Base-by-base conservation (phyloP, 2,888 invertebrate genomes). In the Catocala sponsa region DNA sequence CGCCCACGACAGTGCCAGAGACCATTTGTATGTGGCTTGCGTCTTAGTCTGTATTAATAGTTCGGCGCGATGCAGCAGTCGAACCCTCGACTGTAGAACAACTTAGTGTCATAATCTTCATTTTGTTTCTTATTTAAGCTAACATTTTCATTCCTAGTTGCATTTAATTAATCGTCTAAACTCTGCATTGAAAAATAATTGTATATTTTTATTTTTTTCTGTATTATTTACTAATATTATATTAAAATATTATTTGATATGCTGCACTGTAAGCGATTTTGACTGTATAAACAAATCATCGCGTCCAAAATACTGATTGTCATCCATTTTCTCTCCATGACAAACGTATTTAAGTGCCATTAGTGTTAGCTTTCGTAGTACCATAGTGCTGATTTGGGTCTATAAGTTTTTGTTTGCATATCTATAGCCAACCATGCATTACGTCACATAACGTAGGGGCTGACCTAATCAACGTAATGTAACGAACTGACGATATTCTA, bases 331-430 rank as follows among this genome's bases (percentile, higher is more conserved):
- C 35, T 38, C 35, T 68, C 54, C 66, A 55, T 64, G 71, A 74
- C 72, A 76, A 54, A 68, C 72, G 63, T 76, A 72, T 72, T 66
- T 81, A 84, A 82, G 90, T 90, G 90, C 90, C 90, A 90, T 90
- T 88, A 87, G 85, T 78, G 70, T 77, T 83, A 82, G 77, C 59
- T 70, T 64, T 74, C 35, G 66, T 68, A 72, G 59, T 72, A 73
- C 58, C 55, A 57, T 75, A 79, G 70, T 68, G 67, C 76, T 78
- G 79, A 74, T 79, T 74, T 76, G 68, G 75, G 76, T 73, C 75
- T 59, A 61, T 70, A 69, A 63, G 67, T 69, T 72, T 68, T 63
- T 68, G 57, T 60, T 61, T 47, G 51, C 52, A 38, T 58, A 56
- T 56, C 61, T 48, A 55, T 50, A 41, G 58, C 41, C 55, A 58